Evolutionary conservation across 1,140 invertebrate genomes (phyloP), one percentile per base, ranked within the genome.

Genomic region (Dreissena rostriformis): DNA sequence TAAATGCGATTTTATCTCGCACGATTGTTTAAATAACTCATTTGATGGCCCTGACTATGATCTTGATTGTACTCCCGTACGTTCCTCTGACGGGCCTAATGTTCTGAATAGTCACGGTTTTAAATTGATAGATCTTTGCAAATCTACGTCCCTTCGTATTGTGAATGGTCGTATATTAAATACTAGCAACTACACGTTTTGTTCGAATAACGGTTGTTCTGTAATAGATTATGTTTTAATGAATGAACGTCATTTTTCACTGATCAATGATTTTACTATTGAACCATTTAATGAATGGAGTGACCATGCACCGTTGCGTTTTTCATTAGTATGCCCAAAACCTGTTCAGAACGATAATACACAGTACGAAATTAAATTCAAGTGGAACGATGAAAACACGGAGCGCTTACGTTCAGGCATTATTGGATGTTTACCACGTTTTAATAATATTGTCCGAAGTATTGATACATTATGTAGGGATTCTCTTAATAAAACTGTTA

Each of bases 111-210:
- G 49, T 14, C 24, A 29, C 49, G 53, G 72, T 29, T 24, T 53
- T 11, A 74, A 74, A 57, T 29, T 74, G 8, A 51, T 74, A 22
- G 72, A 55, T 57, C 51, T 74, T 53, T 74, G 72, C 55, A 74
- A 74, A 74, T 29, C 72, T 24, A 55, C 49, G 5, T 24, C 26
- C 11, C 19, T 74, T 4, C 49, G 72, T 17, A 74, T 74, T 74
- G 72, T 53, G 11, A 74, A 74, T 28, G 72, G 51, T 1, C 53
- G 72, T 28, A 28, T 72, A 39, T 53, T 24, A 14, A 26, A 51
- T 11, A 28, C n/a, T 19, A 26, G 28, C 12, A 74, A 12, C 15
- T 74, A 74, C 49, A 74, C 51, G 53, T 74, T 74, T 74, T 17
- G 15, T 10, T 51, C 28, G 12, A 22, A 19, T n/a, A 74, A 55